These are phyloP conservation scores for Cephus nigrinus DNA, from an alignment of 2,888 invertebrate genomes.

Conservation along the genomic window DNA sequence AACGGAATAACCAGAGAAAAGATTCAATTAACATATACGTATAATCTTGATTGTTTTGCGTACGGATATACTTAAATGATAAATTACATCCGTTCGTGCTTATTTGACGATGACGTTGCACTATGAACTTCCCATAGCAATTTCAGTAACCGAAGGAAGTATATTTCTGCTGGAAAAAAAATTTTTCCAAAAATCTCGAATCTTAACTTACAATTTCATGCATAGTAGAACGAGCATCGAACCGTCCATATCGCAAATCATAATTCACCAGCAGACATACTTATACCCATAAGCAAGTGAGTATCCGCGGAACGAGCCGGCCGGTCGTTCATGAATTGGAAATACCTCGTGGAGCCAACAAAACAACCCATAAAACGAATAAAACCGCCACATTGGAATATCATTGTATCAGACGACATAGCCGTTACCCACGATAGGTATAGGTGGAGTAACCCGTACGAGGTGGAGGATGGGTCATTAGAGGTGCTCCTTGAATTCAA, in stretches of 20 bases:
- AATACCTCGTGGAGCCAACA: slow-evolving; percentile 55
- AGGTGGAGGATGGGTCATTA: slow-evolving; percentile 26
- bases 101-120: neutral
- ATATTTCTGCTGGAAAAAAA: neutral
- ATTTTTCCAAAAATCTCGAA: neutral
- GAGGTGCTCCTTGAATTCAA: slow-evolving; percentile 27
- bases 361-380: slow-evolving; percentile 59
- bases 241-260: neutral
- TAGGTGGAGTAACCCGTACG: slow-evolving; percentile 11
- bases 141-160: neutral
- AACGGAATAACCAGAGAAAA: neutral
- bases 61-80: neutral
- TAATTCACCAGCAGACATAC: neutral
- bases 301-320: slow-evolving; percentile 37
- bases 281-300: slow-evolving; percentile 22
- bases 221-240: neutral
- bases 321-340: slow-evolving; percentile 63
- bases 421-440: slow-evolving; percentile 25
- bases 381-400: slow-evolving; percentile 52
- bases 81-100: neutral
- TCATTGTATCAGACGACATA: slow-evolving; percentile 37
- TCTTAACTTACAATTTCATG: neutral
- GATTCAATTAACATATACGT: neutral
- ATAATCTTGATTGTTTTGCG: neutral
- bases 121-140: neutral